Conservation (phyloP, 1,140 invertebrate species). For the Drosophila eugracilis region DNA sequence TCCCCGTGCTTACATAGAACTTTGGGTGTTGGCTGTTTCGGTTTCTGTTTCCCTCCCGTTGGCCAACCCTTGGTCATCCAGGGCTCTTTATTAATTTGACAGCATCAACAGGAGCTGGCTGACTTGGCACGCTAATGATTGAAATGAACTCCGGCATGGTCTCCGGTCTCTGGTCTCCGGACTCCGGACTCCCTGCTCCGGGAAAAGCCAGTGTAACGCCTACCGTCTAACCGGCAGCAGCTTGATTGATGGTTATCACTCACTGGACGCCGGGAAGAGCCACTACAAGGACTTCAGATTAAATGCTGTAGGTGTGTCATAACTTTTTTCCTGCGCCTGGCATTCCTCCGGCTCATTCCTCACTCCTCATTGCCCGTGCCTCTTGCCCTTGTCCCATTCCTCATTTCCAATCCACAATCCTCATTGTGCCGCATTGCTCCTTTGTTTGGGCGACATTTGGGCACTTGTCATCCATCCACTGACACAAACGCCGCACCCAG, state of each 20-base stretch:
- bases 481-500: slow-evolving; percentile 36
- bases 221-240: slow-evolving; percentile 59
- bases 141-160: slow-evolving; percentile 71
- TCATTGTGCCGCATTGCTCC: slow-evolving; percentile 67
- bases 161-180: slow-evolving; percentile 6
- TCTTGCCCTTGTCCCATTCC: no score
- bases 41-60: slow-evolving; percentile 10
- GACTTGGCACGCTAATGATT: slow-evolving; percentile 75
- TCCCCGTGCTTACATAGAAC: slow-evolving; percentile 37
- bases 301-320: slow-evolving; percentile 83
- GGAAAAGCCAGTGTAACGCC: slow-evolving; percentile 68
- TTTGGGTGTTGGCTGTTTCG: slow-evolving; percentile 12
- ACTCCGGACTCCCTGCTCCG: neutral
- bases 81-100: slow-evolving; percentile 83
- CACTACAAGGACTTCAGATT: slow-evolving; percentile 69
- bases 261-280: slow-evolving; percentile 53
- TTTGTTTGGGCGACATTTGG: slow-evolving; percentile 57
- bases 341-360: neutral
- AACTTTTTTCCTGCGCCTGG: slow-evolving; percentile 51
- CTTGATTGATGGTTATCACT: slow-evolving; percentile 84
- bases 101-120: slow-evolving; percentile 76
- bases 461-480: slow-evolving; percentile 59
- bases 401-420: no score
- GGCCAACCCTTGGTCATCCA: slow-evolving; percentile 29
- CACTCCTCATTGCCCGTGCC: slow-evolving; percentile 38